Evolutionary conservation across 2,888 invertebrate genomes (phyloP), one percentile per base, ranked within the genome.

Genomic region (Polymixis lichenea): DNA sequence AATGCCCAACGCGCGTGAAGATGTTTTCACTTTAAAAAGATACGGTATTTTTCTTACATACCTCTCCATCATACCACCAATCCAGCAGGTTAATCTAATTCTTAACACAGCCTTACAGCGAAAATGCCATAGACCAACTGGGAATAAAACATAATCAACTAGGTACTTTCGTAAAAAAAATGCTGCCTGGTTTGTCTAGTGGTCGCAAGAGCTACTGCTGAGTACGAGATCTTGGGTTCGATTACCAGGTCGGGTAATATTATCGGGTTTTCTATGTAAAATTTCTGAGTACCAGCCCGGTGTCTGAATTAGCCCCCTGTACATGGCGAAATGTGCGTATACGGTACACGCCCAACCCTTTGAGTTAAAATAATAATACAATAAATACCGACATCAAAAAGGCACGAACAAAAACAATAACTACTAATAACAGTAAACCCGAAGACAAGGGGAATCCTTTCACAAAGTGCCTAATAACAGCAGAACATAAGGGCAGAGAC

Each of bases 381-480:
- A 49, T 61, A 51, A 64, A 64, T n/a, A 38, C 38, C 32, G 15
- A 62, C 38, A 49, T 32, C 32, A 64, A 25, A 49, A 32, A 67
- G 17, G n/a, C 32, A 32, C 15, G 32, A 75, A 58, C 66, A 53
- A 53, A 74, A 56, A 72, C 72, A 56, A 61, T 70, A 53, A 56
- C 60, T 75, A 49, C 17, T 28, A n/a, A 55, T 49, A 64, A 43
- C 49, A 65, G 19, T 0, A 0, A 51, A 51, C 43, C 22, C 32
- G 56, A 62, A 60, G 72, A 70, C 85, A 73, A 71, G 38, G 2
- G 1, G 32, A 71, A 74, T 65, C 83, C 77, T 72, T 72, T 58
- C 38, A 81, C 81, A 81, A 86, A 84, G 58, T 86, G 61, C 70
- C 81, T 79, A 64, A 86, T 83, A 86, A 75, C 65, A 43, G 61